Percentiles rank a stretch among this genome's conserved stretches.
Evolutionary conservation across 2,797 vertebrate species (phyloP).

Genomic region (Fringilla coelebs): DNA sequence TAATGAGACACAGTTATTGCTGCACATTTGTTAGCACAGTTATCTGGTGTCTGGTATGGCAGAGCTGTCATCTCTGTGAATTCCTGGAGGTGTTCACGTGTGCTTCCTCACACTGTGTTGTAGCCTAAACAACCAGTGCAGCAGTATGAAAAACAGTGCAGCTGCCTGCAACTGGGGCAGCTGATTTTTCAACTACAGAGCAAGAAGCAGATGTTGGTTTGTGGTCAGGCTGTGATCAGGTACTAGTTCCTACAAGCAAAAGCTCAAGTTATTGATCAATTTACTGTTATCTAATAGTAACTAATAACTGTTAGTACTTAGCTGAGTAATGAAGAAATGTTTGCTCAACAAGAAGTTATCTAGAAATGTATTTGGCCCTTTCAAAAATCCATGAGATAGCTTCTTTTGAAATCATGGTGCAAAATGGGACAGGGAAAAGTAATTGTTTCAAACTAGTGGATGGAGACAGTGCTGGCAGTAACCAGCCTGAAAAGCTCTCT

Average conservation of each 20-base stretch:
- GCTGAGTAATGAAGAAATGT: not conserved
- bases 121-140: not conserved
- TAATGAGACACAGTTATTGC: not conserved
- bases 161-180: not conserved
- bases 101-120: accelerated
- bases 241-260: not conserved
- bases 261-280: not conserved
- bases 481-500: not conserved
- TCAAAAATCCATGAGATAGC: not conserved
- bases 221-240: not conserved
- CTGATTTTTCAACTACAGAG: not conserved
- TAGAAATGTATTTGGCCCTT: not conserved
- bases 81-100: not conserved
- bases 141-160: not conserved
- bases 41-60: not conserved
- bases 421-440: not conserved
- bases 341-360: not conserved
- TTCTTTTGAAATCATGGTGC: not conserved
- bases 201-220: not conserved
- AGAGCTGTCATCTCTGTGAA: not conserved
- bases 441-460: not conserved
- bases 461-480: not conserved
- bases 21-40: not conserved
- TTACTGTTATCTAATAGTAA: not conserved
- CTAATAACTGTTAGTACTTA: not conserved